Conservation (phyloP, 2,113 vertebrate species). For the Pseudorhombus dupliciocellatus region DNA sequence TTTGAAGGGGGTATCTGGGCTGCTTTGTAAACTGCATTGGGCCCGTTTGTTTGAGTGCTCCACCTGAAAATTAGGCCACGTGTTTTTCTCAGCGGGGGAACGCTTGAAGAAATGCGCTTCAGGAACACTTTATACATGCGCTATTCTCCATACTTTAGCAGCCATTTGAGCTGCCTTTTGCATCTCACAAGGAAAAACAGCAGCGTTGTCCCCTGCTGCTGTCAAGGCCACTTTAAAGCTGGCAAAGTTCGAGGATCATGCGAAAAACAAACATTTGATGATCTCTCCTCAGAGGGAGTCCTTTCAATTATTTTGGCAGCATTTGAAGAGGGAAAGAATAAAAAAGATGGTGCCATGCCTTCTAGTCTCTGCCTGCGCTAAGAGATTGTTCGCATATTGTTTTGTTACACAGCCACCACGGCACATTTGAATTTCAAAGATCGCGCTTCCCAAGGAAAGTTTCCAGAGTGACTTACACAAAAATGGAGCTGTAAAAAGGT, state of each 20-base stretch:
- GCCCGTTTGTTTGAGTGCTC: slow-evolving; percentile 35
- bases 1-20: slow-evolving; percentile 41
- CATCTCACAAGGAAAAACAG: slow-evolving; percentile 56
- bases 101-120: slow-evolving; percentile 37
- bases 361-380: slow-evolving; percentile 39
- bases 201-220: slow-evolving; percentile 41
- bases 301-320: slow-evolving; percentile 72
- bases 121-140: slow-evolving; percentile 34
- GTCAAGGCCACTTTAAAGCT: slow-evolving; percentile 64
- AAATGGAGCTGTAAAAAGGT: slow-evolving; percentile 37
- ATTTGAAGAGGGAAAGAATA: slow-evolving; percentile 28
- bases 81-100: slow-evolving; percentile 53
- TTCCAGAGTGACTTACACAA: slow-evolving; percentile 60
- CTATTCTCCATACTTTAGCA: slow-evolving; percentile 60
- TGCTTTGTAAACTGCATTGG: slow-evolving; percentile 41
- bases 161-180: slow-evolving; percentile 59
- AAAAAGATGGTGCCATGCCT: slow-evolving; percentile 34
- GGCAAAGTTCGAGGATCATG: slow-evolving; percentile 38
- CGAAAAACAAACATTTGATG: slow-evolving; percentile 58
- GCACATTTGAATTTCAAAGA: slow-evolving; percentile 70
- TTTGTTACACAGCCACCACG: slow-evolving; percentile 34
- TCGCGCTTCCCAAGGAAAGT: slow-evolving; percentile 55
- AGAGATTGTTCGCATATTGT: slow-evolving; percentile 38
- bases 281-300: slow-evolving; percentile 59
- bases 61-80: slow-evolving; percentile 65